Evolutionary conservation across 2,113 vertebrate species (phyloP).

Genomic region (Steatornis caripensis): DNA sequence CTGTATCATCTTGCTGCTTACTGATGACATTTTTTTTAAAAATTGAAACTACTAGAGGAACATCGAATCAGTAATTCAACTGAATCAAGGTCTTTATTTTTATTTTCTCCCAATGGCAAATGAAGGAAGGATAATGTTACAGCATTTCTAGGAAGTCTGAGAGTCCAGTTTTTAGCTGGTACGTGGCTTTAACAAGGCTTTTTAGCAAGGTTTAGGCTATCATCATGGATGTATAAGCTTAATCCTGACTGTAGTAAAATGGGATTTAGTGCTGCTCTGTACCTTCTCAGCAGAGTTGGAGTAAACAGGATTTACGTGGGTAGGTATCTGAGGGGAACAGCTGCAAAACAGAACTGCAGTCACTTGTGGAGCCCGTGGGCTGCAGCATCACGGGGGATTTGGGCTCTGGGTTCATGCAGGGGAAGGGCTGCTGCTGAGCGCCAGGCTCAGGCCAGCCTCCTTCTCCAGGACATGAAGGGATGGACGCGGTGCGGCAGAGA

Average conservation of each 20-base stretch:
- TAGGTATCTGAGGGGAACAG: neutral
- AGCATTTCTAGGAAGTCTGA: neutral
- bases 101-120: neutral
- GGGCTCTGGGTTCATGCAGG: neutral
- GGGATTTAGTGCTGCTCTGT: neutral
- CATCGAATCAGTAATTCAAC: neutral
- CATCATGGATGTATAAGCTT: neutral
- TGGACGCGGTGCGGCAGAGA: accelerated
- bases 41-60: neutral
- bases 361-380: neutral
- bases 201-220: neutral
- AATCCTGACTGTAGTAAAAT: neutral
- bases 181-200: neutral
- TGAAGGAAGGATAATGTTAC: neutral
- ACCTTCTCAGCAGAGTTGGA: neutral
- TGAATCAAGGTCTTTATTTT: neutral
- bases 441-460: neutral
- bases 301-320: conserved; percentile 40
- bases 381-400: neutral
- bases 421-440: neutral
- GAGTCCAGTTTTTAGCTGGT: neutral
- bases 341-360: neutral
- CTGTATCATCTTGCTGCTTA: neutral
- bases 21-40: neutral
- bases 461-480: neutral